phyloP scores from a whole-genome alignment of 2,113 vertebrate species.

The Balaeniceps rex region DNA sequence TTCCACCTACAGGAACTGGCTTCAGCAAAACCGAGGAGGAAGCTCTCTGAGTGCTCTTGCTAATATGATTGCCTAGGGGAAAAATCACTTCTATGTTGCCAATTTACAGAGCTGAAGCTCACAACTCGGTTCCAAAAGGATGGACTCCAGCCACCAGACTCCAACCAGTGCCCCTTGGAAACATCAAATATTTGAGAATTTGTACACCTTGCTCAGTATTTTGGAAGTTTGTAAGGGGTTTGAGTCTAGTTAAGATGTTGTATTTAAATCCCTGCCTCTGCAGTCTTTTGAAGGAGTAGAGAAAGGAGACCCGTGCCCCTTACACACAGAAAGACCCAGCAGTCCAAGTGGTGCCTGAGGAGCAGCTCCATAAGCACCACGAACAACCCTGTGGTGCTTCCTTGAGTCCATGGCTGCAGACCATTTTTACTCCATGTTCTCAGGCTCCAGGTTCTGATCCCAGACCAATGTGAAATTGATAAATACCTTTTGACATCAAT shows the following conservation, averaged over 20 bases:
- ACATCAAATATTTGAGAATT: background rate
- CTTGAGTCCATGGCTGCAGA: background rate
- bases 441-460: background rate
- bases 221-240: background rate
- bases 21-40: background rate
- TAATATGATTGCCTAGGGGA: background rate
- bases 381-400: background rate
- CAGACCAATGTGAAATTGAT: background rate
- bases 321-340: background rate
- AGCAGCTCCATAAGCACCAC: background rate
- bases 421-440: background rate
- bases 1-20: background rate
- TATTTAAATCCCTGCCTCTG: background rate
- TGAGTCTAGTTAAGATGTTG: background rate
- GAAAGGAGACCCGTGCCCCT: background rate
- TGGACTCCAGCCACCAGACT: background rate
- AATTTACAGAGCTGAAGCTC: background rate
- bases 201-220: background rate
- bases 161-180: background rate
- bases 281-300: background rate
- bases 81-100: background rate
- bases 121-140: background rate
- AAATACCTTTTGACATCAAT: background rate
- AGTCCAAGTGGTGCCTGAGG: background rate
- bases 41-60: background rate